phyloP scores from a whole-genome alignment of 2,113 vertebrate species.

The Egretta garzetta region DNA sequence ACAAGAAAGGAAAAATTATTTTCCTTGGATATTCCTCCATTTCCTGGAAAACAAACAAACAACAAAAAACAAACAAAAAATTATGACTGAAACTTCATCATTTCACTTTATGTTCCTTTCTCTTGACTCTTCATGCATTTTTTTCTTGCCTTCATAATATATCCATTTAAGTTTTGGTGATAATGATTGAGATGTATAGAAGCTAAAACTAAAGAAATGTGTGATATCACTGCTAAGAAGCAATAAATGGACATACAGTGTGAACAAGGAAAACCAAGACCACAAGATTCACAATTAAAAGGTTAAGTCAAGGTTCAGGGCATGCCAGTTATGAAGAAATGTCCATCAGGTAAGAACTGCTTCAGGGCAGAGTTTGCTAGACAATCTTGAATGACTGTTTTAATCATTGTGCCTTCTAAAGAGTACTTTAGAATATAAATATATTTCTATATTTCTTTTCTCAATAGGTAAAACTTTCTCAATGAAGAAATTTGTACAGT shows the following conservation, averaged over 20 bases:
- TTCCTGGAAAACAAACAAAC: not conserved
- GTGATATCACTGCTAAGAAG: not conserved
- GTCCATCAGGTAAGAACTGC: not conserved
- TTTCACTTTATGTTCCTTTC: not conserved
- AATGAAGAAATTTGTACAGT: not conserved
- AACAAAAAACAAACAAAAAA: not conserved
- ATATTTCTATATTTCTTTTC: not conserved
- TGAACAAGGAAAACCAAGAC: rapidly evolving
- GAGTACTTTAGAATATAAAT: not conserved
- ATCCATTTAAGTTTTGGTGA: not conserved
- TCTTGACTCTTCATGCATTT: not conserved
- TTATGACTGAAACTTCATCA: not conserved
- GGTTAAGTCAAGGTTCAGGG: not conserved
- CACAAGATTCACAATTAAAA: not conserved
- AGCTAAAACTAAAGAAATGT: not conserved
- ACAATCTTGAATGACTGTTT: not conserved
- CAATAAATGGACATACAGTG: not conserved
- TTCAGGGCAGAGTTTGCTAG: not conserved
- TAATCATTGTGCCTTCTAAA: not conserved
- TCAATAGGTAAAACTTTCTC: not conserved
- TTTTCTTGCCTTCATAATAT: not conserved
- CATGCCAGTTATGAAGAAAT: not conserved
- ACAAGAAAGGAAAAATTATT: not conserved
- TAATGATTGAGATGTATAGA: not conserved
- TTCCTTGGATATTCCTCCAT: not conserved